Conservation (phyloP, 1,140 invertebrate genomes). For the Pomacea maculata region DNA sequence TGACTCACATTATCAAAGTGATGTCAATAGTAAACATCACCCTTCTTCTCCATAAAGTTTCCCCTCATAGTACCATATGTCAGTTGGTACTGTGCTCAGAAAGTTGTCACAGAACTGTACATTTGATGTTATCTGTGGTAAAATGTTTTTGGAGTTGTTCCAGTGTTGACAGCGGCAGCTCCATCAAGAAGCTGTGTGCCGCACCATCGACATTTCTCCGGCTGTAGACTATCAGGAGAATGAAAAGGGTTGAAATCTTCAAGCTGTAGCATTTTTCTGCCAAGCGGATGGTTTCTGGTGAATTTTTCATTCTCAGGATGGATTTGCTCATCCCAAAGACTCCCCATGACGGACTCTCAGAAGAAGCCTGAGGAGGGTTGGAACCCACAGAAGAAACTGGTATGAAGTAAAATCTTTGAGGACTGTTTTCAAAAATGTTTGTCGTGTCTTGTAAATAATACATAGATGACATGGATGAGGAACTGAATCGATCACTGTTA, state of each 20-base stretch:
- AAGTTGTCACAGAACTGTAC: slow-evolving; percentile 3
- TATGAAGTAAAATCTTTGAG: slow-evolving; percentile 12
- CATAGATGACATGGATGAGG: slow-evolving; percentile 4
- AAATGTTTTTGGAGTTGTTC: slow-evolving; percentile 26
- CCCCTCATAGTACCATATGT: no score
- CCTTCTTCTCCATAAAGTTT: background rate
- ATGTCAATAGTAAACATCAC: background rate
- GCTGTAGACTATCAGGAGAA: slow-evolving; percentile 43
- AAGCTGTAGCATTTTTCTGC: slow-evolving; percentile 50
- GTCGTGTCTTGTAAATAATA: background rate
- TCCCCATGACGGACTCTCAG: background rate
- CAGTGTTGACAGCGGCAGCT: slow-evolving; percentile 26
- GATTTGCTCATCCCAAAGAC: background rate
- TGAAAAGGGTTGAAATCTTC: slow-evolving; percentile 43
- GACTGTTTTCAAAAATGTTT: slow-evolving; percentile 7
- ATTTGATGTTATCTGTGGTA: slow-evolving; percentile 1
- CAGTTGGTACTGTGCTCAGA: no score
- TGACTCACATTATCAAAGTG: no score
- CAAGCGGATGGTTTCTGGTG: slow-evolving; percentile 33
- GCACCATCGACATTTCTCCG: slow-evolving; percentile 40
- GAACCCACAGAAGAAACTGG: background rate
- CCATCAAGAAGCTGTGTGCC: slow-evolving; percentile 40
- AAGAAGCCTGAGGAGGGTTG: background rate
- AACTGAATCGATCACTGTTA: background rate
- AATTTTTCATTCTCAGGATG: slow-evolving; percentile 2